Evolutionary conservation across 1,140 invertebrate genomes (phyloP), one percentile per base, ranked within the genome.

Genomic region (Sarcophaga bullata): DNA sequence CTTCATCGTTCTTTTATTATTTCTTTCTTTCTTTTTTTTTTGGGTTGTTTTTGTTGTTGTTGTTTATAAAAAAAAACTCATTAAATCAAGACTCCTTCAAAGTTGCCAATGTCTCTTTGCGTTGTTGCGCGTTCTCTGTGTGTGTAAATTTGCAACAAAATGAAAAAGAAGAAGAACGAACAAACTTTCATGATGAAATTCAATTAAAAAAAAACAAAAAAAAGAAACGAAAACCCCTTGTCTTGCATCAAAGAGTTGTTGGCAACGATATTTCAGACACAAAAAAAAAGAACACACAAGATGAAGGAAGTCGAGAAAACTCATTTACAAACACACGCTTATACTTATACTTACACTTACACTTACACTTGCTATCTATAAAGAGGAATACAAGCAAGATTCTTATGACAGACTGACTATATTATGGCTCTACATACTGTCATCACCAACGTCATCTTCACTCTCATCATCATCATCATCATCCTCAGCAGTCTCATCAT

Each of bases 21-120:
- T n/a, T n/a, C n/a, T n/a, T n/a, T n/a, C n/a, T n/a, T n/a, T n/a
- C n/a, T n/a, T 17, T 68, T 68, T n/a, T 68, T 19, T 19, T 8
- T 68, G n/a, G 0, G 0, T 62, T 62, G 4, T 58, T 58, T 58
- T 58, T 58, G 25, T 37, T 4, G 25, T 37, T 37, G 1, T 13
- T 58, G n/a, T 58, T 58, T 58, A n/a, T 58, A 68, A 5, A 78
- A 78, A n/a, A 78, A 78, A 78, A 78, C 75, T 78, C 75, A 78
- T 78, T 78, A 78, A 78, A 78, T 78, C 75, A 78, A 78, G 50
- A 78, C 75, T 78, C 75, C 75, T 78, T 78, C 75, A 78, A 78
- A 78, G 75, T 78, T 78, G 25, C 50, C 73, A 73, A 46, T 46
- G 25, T 46, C 25, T 73, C 46, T 73, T 46, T 73, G 8, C 15